These are phyloP conservation scores for Meloidogyne floridensis DNA, from an alignment of 1,140 invertebrate species.

Conservation along the genomic window DNA sequence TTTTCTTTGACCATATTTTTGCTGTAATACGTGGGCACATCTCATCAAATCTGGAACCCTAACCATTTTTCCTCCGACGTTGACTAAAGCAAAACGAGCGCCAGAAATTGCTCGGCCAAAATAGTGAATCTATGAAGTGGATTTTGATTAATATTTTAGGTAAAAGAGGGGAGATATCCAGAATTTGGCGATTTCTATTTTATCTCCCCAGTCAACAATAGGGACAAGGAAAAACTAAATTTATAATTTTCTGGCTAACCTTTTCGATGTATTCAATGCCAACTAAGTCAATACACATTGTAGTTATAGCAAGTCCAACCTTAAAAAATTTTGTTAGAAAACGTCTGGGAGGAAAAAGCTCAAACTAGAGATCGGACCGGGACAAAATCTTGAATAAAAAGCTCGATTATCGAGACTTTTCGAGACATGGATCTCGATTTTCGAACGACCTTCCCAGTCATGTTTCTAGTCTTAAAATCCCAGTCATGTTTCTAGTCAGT, in stretches of 20 bases:
- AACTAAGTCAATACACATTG: slow-evolving; percentile 66
- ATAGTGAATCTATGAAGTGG: slow-evolving; percentile 54
- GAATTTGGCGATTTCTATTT: too few relatives aligned
- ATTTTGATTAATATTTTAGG: not conserved
- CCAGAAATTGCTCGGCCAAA: slow-evolving; percentile 64
- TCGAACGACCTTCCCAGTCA: too few relatives aligned
- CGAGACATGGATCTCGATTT: too few relatives aligned
- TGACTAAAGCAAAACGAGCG: slow-evolving; percentile 63
- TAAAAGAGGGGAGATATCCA: too few relatives aligned
- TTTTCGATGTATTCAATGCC: slow-evolving; percentile 65
- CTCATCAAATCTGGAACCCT: slow-evolving; percentile 64
- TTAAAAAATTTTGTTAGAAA: not conserved
- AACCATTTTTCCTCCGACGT: slow-evolving; percentile 65
- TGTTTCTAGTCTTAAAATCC: too few relatives aligned
- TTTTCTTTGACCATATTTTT: slow-evolving; percentile 64
- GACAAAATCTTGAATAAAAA: too few relatives aligned
- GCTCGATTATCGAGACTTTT: too few relatives aligned
- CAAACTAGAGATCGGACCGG: too few relatives aligned
- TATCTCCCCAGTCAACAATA: too few relatives aligned
- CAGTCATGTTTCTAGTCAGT: slow-evolving; percentile 66
- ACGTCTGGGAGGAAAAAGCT: too few relatives aligned
- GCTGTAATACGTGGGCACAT: slow-evolving; percentile 49
- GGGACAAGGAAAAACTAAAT: not conserved
- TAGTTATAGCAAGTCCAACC: slow-evolving; percentile 49
- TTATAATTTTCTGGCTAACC: not conserved